Evolutionary conservation across 2,113 vertebrate genomes (phyloP), one percentile per base, ranked within the genome.

Genomic region (Dasypus novemcinctus): DNA sequence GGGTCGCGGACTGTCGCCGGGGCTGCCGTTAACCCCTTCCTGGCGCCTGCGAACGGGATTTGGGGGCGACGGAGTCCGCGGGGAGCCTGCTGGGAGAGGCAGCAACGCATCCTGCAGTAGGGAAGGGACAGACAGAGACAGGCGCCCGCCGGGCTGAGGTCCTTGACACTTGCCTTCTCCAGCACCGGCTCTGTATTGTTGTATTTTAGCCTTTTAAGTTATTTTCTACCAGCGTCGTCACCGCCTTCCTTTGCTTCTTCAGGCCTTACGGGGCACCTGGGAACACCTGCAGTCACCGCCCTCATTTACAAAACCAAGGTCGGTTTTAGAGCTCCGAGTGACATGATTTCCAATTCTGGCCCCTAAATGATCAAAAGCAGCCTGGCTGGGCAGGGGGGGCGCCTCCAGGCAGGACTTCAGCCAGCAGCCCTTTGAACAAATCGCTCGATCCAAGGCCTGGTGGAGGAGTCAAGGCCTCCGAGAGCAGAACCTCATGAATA

Each of bases 401-500:
- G 18, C 0, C 0, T 41, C 43, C 13, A 31, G 75, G 41, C 25
- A 95, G 80, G 43, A 72, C 68, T 6, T 14, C 36, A 59, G 71
- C 68, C 46, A 84, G 88, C 69, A 84, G 71, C 93, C 57, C 69
- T 79, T 90, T 59, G 93, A 59, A 92, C 75, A 83, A 46, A 95
- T 82, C 49, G 9, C 96, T 90, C 63, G 76, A 38, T 93, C 71
- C 66, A 79, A 88, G 90, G 76, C 90, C 52, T 11, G n/a, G 82
- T 52, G 64, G 86, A 76, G 29, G 21, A 95, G 29, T 29, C 36
- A 25, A 9, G 63, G 75, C 59, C 95, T 90, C 72, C 20, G 84
- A 95, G 96, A 78, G 82, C 87, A 89, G 43, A 46, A 49, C 8
- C 27, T 81, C 87, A 97, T 98, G 11, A 98, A 97, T 98, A 97